Conservation (phyloP, 2,113 vertebrate genomes). For the Rostratula benghalensis region DNA sequence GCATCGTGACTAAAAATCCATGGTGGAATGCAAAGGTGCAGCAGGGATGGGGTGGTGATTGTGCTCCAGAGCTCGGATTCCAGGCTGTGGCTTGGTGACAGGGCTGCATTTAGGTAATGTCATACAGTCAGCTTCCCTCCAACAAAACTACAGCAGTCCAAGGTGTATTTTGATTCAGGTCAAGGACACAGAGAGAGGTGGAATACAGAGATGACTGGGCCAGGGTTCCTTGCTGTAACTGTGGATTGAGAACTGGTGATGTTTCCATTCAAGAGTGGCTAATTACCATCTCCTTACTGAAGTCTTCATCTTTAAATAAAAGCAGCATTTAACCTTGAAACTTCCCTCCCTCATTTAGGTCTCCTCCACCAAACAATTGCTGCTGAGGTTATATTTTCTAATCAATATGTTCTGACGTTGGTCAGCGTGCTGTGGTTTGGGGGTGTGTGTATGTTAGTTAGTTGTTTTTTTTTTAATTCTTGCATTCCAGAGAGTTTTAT, state of each 20-base stretch:
- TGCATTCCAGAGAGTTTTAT: not conserved
- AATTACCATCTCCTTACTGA: not conserved
- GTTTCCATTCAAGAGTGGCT: not conserved
- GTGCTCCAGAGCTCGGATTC: not conserved
- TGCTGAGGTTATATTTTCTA: not conserved
- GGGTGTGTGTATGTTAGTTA: no score
- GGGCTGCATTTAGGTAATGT: conserved; percentile 20
- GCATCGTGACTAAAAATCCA: accelerated
- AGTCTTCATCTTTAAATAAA: not conserved
- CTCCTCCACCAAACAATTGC: not conserved
- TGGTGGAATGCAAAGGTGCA: accelerated
- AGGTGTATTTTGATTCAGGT: not conserved
- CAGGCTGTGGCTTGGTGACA: not conserved
- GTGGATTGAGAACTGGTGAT: not conserved
- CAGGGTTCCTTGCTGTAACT: accelerated
- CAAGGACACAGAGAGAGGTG: not conserved
- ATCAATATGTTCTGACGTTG: not conserved
- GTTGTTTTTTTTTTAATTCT: not conserved
- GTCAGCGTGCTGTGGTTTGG: not conserved
- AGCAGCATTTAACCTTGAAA: not conserved
- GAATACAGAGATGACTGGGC: not conserved
- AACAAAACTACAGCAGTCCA: not conserved
- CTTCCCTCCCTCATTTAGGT: not conserved
- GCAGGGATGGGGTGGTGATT: not conserved
- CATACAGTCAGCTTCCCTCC: not conserved